phyloP scores from a whole-genome alignment of 2,888 invertebrate species.

The Alcis repandata region DNA sequence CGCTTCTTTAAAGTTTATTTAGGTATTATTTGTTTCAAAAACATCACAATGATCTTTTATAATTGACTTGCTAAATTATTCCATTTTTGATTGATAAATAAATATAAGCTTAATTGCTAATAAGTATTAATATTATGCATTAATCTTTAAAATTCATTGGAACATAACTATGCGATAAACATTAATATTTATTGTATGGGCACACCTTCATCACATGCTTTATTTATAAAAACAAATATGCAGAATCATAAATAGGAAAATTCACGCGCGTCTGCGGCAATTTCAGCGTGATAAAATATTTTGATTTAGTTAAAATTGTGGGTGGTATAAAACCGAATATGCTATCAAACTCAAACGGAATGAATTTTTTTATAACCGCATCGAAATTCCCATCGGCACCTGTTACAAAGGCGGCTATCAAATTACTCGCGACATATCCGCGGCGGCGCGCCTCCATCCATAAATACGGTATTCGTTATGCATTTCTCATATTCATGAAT shows the following conservation, averaged over 20 bases:
- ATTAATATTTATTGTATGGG: constrained; percentile 29
- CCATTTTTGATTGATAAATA: constrained; percentile 6
- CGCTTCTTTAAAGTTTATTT: background rate
- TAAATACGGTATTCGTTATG: constrained; percentile 87
- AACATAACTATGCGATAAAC: constrained; percentile 28
- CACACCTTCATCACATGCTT: constrained; percentile 26
- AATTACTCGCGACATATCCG: constrained; percentile 85
- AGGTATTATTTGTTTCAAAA: background rate
- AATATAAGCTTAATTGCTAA: constrained; percentile 28
- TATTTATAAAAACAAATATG: constrained; percentile 35
- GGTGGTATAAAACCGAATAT: constrained; percentile 60
- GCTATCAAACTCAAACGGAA: constrained; percentile 75
- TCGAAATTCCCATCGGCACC: constrained; percentile 85
- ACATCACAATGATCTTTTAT: background rate
- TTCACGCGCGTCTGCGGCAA: constrained; percentile 42
- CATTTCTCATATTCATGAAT: constrained; percentile 87
- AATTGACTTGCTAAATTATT: background rate
- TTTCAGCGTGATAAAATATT: constrained; percentile 34
- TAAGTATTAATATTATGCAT: constrained; percentile 35
- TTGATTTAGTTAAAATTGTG: constrained; percentile 53
- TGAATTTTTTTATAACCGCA: constrained; percentile 78
- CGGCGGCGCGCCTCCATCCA: constrained; percentile 80
- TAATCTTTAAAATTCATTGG: constrained; percentile 34
- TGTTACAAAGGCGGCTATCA: constrained; percentile 86
- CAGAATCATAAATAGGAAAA: constrained; percentile 28